These are phyloP conservation scores for Lophius americanus DNA, from an alignment of 2,797 vertebrate species.

Conservation along the genomic window DNA sequence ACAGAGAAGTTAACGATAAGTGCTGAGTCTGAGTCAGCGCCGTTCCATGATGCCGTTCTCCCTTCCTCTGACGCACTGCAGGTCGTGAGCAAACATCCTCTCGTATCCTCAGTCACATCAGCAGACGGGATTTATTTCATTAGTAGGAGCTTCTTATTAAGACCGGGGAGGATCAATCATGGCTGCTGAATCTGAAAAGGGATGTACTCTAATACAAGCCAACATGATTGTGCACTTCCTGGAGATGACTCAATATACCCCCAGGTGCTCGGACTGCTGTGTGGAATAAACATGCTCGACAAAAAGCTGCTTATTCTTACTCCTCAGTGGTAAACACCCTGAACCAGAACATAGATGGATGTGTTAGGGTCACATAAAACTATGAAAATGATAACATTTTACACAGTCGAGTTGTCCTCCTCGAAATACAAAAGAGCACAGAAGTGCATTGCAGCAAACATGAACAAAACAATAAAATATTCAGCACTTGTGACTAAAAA, in stretches of 20 bases:
- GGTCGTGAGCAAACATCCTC: conserved; percentile 65
- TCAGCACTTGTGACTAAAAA: too few relatives aligned
- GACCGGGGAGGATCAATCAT: background rate
- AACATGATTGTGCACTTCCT: background rate
- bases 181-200: background rate
- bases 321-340: too few relatives aligned
- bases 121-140: too few relatives aligned
- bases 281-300: background rate
- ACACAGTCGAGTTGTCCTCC: too few relatives aligned
- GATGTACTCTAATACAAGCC: too few relatives aligned
- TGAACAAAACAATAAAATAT: too few relatives aligned
- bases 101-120: background rate
- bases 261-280: background rate
- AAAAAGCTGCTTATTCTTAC: background rate
- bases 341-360: too few relatives aligned
- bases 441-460: too few relatives aligned
- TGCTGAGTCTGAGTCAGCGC: conserved; percentile 52
- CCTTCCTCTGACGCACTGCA: conserved; percentile 35
- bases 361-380: too few relatives aligned
- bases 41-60: conserved; percentile 55
- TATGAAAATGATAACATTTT: too few relatives aligned
- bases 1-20: background rate
- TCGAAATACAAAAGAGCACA: too few relatives aligned
- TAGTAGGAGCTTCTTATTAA: too few relatives aligned
- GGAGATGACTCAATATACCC: background rate